A percentile compares a stretch with the other conserved stretches of the same genome.
Evolutionary conservation across 2,113 vertebrate genomes (phyloP).

Genomic region (Eclectus roratus): DNA sequence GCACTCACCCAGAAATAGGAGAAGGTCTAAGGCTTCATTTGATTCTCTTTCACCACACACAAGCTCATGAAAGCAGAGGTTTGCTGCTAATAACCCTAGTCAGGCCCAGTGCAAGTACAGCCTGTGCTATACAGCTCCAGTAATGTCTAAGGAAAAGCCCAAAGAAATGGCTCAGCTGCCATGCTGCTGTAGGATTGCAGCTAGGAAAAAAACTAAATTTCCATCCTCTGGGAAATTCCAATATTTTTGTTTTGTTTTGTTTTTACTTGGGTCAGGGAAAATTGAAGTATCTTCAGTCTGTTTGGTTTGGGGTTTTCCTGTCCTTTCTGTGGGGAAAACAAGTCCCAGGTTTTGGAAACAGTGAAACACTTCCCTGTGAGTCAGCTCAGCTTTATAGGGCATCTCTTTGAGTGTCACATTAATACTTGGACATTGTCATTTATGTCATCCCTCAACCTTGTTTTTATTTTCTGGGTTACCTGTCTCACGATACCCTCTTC

Average conservation of each 20-base stretch:
- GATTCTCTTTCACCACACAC: neutral
- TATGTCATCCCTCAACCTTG: neutral
- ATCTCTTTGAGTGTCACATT: neutral
- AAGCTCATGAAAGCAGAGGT: neutral
- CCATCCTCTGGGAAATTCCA: neutral
- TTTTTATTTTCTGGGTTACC: neutral
- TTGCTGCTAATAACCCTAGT: neutral
- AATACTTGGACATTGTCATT: neutral
- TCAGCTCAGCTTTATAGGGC: neutral
- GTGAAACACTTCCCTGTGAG: constrained; percentile 12
- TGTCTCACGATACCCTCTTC: neutral
- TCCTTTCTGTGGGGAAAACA: constrained; percentile 18
- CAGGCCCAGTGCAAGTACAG: neutral
- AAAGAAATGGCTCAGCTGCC: neutral
- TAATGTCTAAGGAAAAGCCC: neutral
- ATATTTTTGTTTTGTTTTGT: neutral
- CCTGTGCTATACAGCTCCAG: neutral
- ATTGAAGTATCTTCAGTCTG: neutral
- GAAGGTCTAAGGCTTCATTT: neutral
- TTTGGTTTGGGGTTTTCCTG: constrained; percentile 49
- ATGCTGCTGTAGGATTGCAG: neutral
- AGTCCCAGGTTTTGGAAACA: constrained; percentile 1
- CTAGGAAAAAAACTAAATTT: neutral
- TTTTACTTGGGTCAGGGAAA: neutral
- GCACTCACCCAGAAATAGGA: neutral